Evolutionary conservation across 2,113 vertebrate species (phyloP), one percentile per base, ranked within the genome.

Genomic region (Origma solitaria): DNA sequence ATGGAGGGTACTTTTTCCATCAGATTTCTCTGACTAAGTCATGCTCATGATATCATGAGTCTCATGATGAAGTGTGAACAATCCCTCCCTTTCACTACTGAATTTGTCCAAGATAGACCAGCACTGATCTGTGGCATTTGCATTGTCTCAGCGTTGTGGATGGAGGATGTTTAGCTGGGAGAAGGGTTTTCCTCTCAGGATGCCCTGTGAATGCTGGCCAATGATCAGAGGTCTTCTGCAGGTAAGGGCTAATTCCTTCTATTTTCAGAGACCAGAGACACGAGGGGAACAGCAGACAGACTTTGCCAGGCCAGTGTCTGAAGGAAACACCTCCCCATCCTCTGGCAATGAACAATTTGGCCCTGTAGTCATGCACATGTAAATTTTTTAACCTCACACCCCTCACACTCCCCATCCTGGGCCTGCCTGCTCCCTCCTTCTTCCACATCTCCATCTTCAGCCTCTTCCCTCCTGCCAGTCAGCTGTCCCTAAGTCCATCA

Each of bases 141-240:
- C 44, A 24, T 21, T 60, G 19, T 53, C 35, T 65, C 51, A 66
- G 58, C 38, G 13, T 44, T n/a, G 37, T 31, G 22, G 7, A 4
- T 38, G 13, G 28, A n/a, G 18, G 23, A 23, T 51, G 15, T 64
- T 86, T 51, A 71, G 8, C 42, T 56, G 53, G 23, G 66, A 61
- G 28, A 62, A 40, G 37, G 2, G 31, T 84, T 77, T 64, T 70
- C 21, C 11, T 77, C 25, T 76, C 15, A 3, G 15, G 15, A 19
- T 30, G 19, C 45, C 37, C 4, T 20, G 44, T 49, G 40, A 91
- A 24, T 14, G 4, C 30, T 44, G 53, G 31, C n/a, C 44, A 45
- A 5, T 0, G 2, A 57, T 90, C 61, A 40, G 49, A 45, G 0
- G 0, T 62, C 50, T 69, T 1, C 1, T 35, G 62, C 14, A 79